Percentiles rank a stretch among this genome's conserved stretches.
Evolutionary conservation across 2,888 invertebrate genomes (phyloP).

Genomic region (Eudemis profundana): DNA sequence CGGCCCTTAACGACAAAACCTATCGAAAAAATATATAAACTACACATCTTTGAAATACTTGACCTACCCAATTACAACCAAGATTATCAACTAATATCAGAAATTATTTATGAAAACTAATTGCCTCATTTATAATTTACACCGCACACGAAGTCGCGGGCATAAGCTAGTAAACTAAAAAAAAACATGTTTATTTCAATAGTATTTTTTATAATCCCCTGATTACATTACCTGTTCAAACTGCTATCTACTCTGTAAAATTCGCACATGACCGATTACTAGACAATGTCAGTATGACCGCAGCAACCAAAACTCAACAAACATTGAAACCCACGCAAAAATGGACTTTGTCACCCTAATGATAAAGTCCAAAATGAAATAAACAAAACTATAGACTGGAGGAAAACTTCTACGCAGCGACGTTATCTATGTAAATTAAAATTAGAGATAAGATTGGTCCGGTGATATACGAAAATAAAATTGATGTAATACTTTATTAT

Average conservation of each 20-base stretch:
- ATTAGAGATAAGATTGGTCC: slow-evolving; percentile 23
- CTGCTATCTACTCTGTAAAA: neutral
- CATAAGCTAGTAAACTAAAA: too few relatives aligned
- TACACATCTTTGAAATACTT: too few relatives aligned
- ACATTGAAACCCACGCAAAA: neutral
- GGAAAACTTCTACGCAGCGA: slow-evolving; percentile 3
- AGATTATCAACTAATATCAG: too few relatives aligned
- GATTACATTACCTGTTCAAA: neutral
- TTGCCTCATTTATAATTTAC: too few relatives aligned
- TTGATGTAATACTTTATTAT: slow-evolving; percentile 4
- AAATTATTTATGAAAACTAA: too few relatives aligned
- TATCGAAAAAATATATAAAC: too few relatives aligned
- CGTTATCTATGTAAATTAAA: slow-evolving; percentile 15
- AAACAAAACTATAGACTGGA: neutral
- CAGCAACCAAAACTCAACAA: neutral
- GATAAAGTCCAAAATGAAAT: neutral
- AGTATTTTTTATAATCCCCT: neutral
- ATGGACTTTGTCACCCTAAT: neutral
- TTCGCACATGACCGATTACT: slow-evolving; percentile 23
- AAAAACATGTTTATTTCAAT: too few relatives aligned
- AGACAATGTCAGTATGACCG: slow-evolving; percentile 6
- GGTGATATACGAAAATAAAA: slow-evolving; percentile 20
- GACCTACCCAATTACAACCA: too few relatives aligned
- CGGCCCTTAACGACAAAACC: too few relatives aligned
- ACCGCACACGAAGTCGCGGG: too few relatives aligned